Evolutionary conservation across 2,797 vertebrate species (phyloP), one percentile per base, ranked within the genome.

Genomic region (Trematomus bernacchii): DNA sequence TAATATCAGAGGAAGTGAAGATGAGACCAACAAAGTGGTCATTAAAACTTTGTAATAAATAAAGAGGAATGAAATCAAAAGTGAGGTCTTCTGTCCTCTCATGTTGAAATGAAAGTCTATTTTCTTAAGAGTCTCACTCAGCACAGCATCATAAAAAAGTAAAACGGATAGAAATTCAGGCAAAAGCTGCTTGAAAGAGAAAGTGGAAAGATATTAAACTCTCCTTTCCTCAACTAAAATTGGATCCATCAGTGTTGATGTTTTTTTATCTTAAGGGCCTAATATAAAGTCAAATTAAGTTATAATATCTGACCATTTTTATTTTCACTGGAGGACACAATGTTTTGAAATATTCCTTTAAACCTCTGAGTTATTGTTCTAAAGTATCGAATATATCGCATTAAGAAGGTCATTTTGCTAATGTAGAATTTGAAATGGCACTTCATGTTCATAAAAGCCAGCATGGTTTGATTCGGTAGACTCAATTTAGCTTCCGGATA

Each of bases 241-340:
- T 48, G 13, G 21, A 55, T 43, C 43, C 16, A 30, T 61, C 50
- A 23, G 3, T 10, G 55, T 46, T 59, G 53, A 66, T 60, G 54
- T 60, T 47, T 42, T 27, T 42, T 42, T 2, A 72, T 47, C 62
- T 71, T 18, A 18, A 21, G 54, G 65, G 59, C 6, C 30, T 40
- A 3, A 52, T 46, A 46, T 58, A 19, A 52, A 58, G 18, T n/a
- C 1, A 11, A n/a, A 59, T 46, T 3, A 62, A 55, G 23, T 62
- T 52, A 10, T 40, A 16, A 48, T 42, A 59, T 70, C n/a, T 9
- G 10, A 1, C 46, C 5, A 43, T 23, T 18, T 10, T 13, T 53
- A 30, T 47, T 8, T 30, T 66, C 42, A 40, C 53, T n/a, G 37
- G 37, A 58, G 37, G 60, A 59, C 48, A 54, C 15, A 15, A 5